phyloP scores from a whole-genome alignment of 2,797 vertebrate genomes.

The Antrozous pallidus region DNA sequence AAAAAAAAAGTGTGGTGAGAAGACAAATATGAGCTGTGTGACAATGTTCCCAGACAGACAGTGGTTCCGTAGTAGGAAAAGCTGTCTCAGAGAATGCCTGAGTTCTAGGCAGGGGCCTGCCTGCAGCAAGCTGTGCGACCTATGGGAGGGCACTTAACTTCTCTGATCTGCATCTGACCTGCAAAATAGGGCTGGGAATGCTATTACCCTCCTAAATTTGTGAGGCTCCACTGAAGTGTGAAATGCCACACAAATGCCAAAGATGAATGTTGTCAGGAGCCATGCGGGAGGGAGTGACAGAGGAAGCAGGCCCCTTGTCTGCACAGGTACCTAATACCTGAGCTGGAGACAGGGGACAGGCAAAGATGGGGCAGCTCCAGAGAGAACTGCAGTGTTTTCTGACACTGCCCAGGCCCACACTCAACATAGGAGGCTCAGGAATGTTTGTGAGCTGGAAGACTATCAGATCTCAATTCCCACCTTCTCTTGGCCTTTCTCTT shows the following conservation, averaged over 20 bases:
- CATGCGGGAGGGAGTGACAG: rapidly evolving
- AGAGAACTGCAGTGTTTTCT: not conserved
- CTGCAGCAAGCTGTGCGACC: not conserved
- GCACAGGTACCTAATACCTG: not conserved
- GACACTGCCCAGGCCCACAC: not conserved
- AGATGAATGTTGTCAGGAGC: not conserved
- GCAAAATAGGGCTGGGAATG: not conserved
- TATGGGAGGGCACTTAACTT: not conserved
- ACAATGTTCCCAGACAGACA: not conserved
- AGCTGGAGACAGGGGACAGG: not conserved
- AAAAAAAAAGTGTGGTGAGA: not conserved
- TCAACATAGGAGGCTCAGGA: not conserved
- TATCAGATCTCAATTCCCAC: not conserved
- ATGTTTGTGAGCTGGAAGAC: not conserved
- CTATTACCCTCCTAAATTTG: not conserved
- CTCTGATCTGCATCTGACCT: not conserved
- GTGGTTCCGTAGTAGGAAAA: rapidly evolving
- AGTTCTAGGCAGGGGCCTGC: not conserved
- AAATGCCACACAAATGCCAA: not conserved
- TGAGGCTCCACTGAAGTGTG: not conserved
- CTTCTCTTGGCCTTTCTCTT: not conserved
- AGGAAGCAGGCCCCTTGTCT: not conserved
- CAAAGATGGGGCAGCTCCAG: not conserved
- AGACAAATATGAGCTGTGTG: not conserved
- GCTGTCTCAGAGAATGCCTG: not conserved